Percentiles rank a stretch among this genome's conserved stretches.
Evolutionary conservation across 2,797 vertebrate species (phyloP).

Genomic region (Pteronotus mesoamericanus): DNA sequence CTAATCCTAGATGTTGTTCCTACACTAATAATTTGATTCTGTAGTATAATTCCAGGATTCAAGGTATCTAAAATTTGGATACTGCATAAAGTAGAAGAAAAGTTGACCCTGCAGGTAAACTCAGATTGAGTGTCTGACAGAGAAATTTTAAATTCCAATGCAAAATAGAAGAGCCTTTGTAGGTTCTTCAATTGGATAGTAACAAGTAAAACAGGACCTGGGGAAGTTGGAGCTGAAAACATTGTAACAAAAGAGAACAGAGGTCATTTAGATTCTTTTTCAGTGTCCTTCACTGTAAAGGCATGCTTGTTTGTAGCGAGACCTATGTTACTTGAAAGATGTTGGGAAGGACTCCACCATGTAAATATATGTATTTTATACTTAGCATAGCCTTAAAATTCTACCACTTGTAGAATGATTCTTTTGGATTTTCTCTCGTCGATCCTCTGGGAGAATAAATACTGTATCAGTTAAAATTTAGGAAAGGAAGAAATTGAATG

Average conservation of each 20-base stretch:
- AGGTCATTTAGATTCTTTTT: neutral
- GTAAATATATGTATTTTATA: neutral
- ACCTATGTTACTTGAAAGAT: neutral
- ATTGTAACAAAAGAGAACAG: neutral
- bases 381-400: neutral
- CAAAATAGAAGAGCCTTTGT: neutral
- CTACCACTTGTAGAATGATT: neutral
- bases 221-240: neutral
- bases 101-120: neutral
- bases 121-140: neutral
- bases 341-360: neutral
- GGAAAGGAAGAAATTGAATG: neutral
- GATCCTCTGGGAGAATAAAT: neutral
- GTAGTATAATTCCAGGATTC: neutral
- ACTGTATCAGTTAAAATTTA: neutral
- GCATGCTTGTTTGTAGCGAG: neutral
- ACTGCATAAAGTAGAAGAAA: neutral
- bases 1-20: neutral
- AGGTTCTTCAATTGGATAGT: neutral
- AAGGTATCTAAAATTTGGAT: neutral
- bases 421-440: neutral
- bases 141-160: neutral
- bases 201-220: neutral
- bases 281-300: neutral
- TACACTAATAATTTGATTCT: neutral